Percentiles rank a stretch among this genome's conserved stretches.
phyloP scores from a whole-genome alignment of 2,113 vertebrate species.

The Rhodinocichla rosea region DNA sequence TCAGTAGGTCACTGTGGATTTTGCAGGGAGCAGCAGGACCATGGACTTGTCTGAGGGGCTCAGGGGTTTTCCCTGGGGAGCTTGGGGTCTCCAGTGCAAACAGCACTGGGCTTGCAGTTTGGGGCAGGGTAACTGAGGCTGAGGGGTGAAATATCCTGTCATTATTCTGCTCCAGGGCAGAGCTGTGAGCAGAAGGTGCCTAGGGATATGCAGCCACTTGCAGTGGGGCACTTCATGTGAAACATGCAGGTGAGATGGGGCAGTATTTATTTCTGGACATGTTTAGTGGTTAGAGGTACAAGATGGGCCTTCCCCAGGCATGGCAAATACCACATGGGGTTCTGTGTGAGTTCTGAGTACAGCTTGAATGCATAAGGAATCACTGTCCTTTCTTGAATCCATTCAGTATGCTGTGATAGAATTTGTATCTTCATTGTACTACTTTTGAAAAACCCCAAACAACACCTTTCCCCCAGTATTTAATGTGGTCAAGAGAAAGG shows the following conservation, averaged over 20 bases:
- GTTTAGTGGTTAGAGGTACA: not conserved
- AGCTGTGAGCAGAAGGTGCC: not conserved
- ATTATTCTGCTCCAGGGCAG: not conserved
- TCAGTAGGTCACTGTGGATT: not conserved
- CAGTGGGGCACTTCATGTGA: not conserved
- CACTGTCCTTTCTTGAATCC: not conserved
- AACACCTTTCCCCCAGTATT: not conserved
- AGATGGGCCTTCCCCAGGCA: accelerated
- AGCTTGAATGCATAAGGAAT: not conserved
- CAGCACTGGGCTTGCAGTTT: not conserved
- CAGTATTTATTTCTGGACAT: accelerated
- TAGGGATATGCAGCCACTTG: not conserved
- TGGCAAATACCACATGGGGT: not conserved
- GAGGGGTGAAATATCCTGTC: accelerated
- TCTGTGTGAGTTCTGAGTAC: not conserved
- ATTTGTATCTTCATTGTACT: not conserved
- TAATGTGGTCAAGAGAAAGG: not conserved
- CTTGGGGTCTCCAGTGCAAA: not conserved
- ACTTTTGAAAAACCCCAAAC: not conserved
- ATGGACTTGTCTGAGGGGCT: not conserved
- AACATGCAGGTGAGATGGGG: not conserved
- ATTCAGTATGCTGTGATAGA: not conserved
- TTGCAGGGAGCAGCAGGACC: not conserved
- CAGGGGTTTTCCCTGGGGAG: not conserved
- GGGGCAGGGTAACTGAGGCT: not conserved